Base-by-base conservation (phyloP, 2,797 vertebrate species). In the Loris lydekkerianus region DNA sequence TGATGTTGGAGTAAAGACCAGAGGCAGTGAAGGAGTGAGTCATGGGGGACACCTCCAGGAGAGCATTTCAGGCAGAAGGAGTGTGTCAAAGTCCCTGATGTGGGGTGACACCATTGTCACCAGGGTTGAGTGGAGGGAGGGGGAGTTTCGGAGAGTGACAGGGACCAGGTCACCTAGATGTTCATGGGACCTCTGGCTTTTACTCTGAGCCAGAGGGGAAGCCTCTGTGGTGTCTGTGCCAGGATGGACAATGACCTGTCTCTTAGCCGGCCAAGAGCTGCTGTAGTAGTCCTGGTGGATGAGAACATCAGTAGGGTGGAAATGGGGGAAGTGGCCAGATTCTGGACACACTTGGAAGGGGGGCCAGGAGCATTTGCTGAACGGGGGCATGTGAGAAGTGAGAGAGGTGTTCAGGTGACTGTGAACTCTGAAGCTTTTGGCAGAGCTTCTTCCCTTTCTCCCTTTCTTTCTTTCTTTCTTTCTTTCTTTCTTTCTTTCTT, bases 201-300 rank as follows among this genome's bases (percentile, higher is more conserved):
- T 40, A 13, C 61, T 53, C 61, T 29, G 61, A 53, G 61, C 60
- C 40, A n/a, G 43, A 53, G 10, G 61, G 11, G 73, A 67, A 53
- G 46, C 73, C 60, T 67, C 15, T 65, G 31, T 10, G 2, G n/a
- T 76, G 46, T 56, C 37, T 18, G 46, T 56, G 56, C 25, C 13
- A 11, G 58, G 84, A 53, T 14, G 25, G 53, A 40, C 43, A 9
- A 29, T n/a, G 40, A 14, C 60, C 37, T 65, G 34, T 17, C 5
- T 29, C 13, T 20, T 31, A 65, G 40, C 60, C 29, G 2, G 40
- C 25, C 27, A n/a, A 40, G 21, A 23, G 60, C 34, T 10, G 37
- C 2, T 2, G 27, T 31, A 15, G 31, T 29, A 43, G 11, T 10
- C 2, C 8, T n/a, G 34, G 27, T 15, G 63, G 63, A 18, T 0